phyloP scores from a whole-genome alignment of 2,113 vertebrate genomes.

The Pontoporia blainvillei region DNA sequence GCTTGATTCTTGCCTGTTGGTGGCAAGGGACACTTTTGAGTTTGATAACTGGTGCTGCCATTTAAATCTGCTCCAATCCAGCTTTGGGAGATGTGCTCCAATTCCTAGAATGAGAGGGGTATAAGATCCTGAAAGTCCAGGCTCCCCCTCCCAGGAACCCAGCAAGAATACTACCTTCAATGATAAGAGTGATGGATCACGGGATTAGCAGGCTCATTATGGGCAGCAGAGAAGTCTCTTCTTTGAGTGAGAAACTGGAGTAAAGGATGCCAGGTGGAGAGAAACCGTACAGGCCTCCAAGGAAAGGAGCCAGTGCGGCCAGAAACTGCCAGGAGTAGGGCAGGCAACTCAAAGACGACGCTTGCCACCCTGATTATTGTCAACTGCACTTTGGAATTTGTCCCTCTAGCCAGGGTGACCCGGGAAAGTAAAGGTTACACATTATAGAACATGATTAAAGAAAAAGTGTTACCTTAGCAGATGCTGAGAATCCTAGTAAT shows the following conservation, averaged over 20 bases:
- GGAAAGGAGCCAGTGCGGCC: not conserved
- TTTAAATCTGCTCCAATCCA: not conserved
- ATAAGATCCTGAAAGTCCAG: not conserved
- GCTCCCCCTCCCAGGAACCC: not conserved
- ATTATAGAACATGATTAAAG: slow-evolving; percentile 52
- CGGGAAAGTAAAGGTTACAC: slow-evolving; percentile 28
- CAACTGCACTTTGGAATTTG: not conserved
- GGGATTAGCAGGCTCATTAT: not conserved
- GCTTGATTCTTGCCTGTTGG: not conserved
- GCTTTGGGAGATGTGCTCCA: not conserved
- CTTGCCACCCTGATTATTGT: not conserved
- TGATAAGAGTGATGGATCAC: too few species aligned
- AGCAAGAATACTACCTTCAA: not conserved
- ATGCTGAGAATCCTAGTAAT: slow-evolving; percentile 36
- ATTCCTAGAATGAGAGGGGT: not conserved
- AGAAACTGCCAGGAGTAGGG: not conserved
- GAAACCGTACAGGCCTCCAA: not conserved
- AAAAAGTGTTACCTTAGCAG: not conserved
- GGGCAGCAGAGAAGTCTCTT: not conserved
- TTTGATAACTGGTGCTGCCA: not conserved
- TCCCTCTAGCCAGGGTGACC: slow-evolving; percentile 55
- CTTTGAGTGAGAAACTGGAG: not conserved
- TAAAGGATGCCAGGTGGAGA: not conserved
- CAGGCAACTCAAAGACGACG: not conserved
- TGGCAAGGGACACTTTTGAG: not conserved